phyloP scores from a whole-genome alignment of 2,888 invertebrate species.

The Hypomecis punctinalis region DNA sequence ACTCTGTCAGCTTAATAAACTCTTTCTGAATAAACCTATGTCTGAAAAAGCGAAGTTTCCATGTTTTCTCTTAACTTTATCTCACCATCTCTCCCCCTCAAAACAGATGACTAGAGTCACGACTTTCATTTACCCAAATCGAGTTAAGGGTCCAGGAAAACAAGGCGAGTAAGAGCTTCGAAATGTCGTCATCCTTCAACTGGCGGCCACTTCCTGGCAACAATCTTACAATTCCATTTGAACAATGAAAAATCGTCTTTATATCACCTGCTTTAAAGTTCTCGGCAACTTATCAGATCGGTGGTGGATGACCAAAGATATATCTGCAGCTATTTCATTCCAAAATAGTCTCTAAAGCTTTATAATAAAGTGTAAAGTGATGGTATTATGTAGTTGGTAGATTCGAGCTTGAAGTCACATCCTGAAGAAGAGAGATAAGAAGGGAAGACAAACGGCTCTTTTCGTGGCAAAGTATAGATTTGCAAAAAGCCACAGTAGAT shows the following conservation, averaged over 20 bases:
- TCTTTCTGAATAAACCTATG: too few species aligned
- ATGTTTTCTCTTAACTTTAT: conserved; percentile 21
- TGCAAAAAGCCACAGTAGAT: conserved; percentile 47
- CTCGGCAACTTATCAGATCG: conserved; percentile 30
- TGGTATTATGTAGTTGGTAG: conserved; percentile 40
- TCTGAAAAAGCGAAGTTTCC: background rate
- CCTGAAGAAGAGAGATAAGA: conserved; percentile 64
- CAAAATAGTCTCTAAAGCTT: conserved; percentile 36
- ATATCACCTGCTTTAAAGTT: conserved; percentile 39
- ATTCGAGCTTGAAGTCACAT: conserved; percentile 60
- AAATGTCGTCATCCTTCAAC: conserved; percentile 74
- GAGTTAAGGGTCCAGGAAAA: conserved; percentile 72
- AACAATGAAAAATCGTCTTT: conserved; percentile 46
- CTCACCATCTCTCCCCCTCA: conserved; percentile 36
- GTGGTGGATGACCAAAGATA: conserved; percentile 30
- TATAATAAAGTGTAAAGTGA: conserved; percentile 33
- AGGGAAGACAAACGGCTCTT: conserved; percentile 65
- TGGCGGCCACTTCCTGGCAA: conserved; percentile 60
- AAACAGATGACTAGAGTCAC: conserved; percentile 59
- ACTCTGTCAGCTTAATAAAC: too few species aligned
- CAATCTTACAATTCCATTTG: conserved; percentile 42
- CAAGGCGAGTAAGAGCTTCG: conserved; percentile 71
- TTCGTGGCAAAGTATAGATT: conserved; percentile 56
- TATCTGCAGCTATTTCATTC: conserved; percentile 22
- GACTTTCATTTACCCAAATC: conserved; percentile 71